Evolutionary conservation across 2,888 invertebrate genomes (phyloP).

Genomic region (Nephrotoma appendiculata): DNA sequence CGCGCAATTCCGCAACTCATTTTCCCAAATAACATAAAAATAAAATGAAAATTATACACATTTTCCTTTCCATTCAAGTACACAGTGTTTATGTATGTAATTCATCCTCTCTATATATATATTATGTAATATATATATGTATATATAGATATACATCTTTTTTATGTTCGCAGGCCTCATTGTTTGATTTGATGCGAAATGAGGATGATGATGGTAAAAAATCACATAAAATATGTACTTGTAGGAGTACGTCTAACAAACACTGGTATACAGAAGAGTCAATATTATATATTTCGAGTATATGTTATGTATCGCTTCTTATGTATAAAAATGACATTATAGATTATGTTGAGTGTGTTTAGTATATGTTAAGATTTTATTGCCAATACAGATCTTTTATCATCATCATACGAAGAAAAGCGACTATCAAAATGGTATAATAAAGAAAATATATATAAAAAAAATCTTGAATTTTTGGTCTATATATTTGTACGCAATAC

Average conservation of each 20-base stretch:
- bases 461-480: neutral
- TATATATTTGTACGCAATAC: neutral
- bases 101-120: neutral
- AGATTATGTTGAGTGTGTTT: neutral
- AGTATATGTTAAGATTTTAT: neutral
- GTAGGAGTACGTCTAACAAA: neutral
- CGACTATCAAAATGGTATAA: neutral
- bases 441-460: neutral
- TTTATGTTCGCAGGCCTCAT: neutral
- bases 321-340: neutral
- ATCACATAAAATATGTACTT: neutral
- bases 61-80: neutral
- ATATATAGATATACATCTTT: neutral
- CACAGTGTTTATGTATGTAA: neutral
- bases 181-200: neutral
- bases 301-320: neutral
- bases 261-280: neutral
- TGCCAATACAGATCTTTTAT: constrained; percentile 3
- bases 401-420: neutral
- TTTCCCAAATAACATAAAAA: neutral
- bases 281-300: neutral
- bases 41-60: neutral
- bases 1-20: constrained; percentile 4
- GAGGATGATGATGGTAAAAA: neutral
- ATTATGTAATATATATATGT: neutral